Evolutionary conservation across 2,113 vertebrate genomes (phyloP), one percentile per base, ranked within the genome.

Genomic region (Pipa parva): DNA sequence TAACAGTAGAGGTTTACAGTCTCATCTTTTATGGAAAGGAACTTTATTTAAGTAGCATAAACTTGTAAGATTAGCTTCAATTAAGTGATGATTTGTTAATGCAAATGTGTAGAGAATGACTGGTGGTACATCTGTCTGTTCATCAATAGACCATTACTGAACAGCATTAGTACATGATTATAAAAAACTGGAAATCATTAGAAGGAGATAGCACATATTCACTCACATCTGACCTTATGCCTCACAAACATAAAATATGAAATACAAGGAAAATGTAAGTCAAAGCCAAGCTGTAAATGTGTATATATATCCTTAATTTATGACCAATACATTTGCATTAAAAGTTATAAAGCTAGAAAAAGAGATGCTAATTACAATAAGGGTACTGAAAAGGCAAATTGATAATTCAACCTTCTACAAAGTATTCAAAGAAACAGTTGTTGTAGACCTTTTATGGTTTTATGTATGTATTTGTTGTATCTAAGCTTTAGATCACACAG

Each of bases 1-100:
- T 85, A 81, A 69, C 76, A 79, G 56, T 74, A 73, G 58, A 83
- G 80, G 81, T 79, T 85, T 83, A 82, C 71, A 76, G 78, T 79
- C 80, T 52, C 52, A 80, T 84, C 81, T 86, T 89, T 88, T 87
- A 89, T 84, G 81, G 82, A 86, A 87, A 83, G 82, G 76, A 88
- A 89, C 87, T 87, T 89, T 89, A 85, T 88, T 88, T 90, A 89
- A 88, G 83, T 87, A 85, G 80, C 87, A 87, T 90, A 90, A 90
- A 90, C 84, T 88, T 88, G 85, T 88, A 89, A 84, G 84, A 88
- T 87, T 84, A 85, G 85, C 85, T 87, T 88, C 84, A 88, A 87
- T 90, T 90, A 87, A 88, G 88, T 88, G 83, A 87, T 89, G 87
- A 89, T 88, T 89, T 90, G 86, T 90, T 89, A 87, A 87, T 88